Base-by-base conservation (phyloP, 2,888 invertebrate species). In the Balanococcus diminutus region DNA sequence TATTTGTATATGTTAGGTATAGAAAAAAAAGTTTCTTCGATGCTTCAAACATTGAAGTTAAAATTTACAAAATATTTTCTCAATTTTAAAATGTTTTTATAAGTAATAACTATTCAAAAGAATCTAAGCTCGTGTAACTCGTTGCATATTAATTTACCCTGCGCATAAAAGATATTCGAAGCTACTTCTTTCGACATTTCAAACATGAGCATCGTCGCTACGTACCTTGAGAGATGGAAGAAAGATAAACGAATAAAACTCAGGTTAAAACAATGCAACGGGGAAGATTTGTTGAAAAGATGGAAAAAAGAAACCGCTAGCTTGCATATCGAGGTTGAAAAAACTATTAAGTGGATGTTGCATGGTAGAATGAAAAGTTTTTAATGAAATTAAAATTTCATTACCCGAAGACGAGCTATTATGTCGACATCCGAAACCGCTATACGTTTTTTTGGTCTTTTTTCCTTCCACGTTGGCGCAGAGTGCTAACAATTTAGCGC, bases 321-420 rank as follows among this genome's bases (percentile, higher is more conserved):
- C 16, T 67, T 67, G 67, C 67, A 67, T 67, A 67, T 67, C 67
- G 67, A 67, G 67, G 67, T 67, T 67, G 75, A 79, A 79, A 79
- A 79, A 79, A 79, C 75, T 79, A 79, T 79, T 79, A 79, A 79
- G 75, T 79, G 75, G 75, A 36, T 79, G 36, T 79, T 79, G 75
- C 75, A 22, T 31, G 36, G 75, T 79, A 67, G 36, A 36, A 79
- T 79, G 16, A 79, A 79, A 79, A 79, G 75, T 79, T 79, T 72
- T 79, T 79, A 79, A 79, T 79, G 75, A 79, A 79, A 79, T 79
- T 79, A 79, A 79, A 79, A 79, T 79, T 79, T 79, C 75, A 79
- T 79, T 79, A 79, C 75, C 36, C 32, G 36, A 79, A 79, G 75
- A 79, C 75, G 75, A 79, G 75, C 75, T 79, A 79, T 79, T 79